These are phyloP conservation scores for Mythimna impura DNA, from an alignment of 2,888 invertebrate species.

Conservation along the genomic window DNA sequence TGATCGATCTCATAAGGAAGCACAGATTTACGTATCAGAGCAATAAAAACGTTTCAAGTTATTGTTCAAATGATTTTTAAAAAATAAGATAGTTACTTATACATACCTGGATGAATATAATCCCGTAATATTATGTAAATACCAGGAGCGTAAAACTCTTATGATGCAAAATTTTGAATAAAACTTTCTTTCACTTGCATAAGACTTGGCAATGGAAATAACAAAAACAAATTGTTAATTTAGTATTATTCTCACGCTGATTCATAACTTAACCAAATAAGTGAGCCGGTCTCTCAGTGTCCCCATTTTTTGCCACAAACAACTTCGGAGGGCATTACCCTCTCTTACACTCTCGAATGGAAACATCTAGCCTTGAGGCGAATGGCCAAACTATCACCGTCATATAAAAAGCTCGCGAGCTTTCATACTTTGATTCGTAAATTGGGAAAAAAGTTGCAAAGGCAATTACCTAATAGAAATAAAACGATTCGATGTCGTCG, in stretches of 20 bases:
- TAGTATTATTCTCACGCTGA: slow-evolving; percentile 87
- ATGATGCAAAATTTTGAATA: slow-evolving; percentile 17
- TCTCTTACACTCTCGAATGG: slow-evolving; percentile 81
- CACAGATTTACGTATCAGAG: not conserved
- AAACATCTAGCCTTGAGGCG: slow-evolving; percentile 83
- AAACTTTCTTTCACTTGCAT: slow-evolving; percentile 55
- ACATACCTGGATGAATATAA: not conserved
- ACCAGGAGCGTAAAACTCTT: not conserved
- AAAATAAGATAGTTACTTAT: not conserved
- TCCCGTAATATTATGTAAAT: not conserved
- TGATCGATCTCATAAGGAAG: not conserved
- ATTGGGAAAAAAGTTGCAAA: slow-evolving; percentile 29
- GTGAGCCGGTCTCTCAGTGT: slow-evolving; percentile 87
- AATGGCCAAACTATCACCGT: slow-evolving; percentile 77
- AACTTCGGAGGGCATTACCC: slow-evolving; percentile 89
- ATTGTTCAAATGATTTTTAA: not conserved
- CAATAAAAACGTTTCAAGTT: not conserved
- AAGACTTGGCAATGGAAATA: slow-evolving; percentile 63
- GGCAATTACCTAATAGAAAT: slow-evolving; percentile 44
- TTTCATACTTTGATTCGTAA: slow-evolving; percentile 51
- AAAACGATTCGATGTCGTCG: slow-evolving; percentile 15
- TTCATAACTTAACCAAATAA: slow-evolving; percentile 87
- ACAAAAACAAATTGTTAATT: slow-evolving; percentile 72
- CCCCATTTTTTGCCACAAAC: slow-evolving; percentile 90
- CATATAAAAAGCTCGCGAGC: slow-evolving; percentile 62